These are phyloP conservation scores for Neodontobutis hainanensis DNA, from an alignment of 2,113 vertebrate genomes.

Conservation along the genomic window DNA sequence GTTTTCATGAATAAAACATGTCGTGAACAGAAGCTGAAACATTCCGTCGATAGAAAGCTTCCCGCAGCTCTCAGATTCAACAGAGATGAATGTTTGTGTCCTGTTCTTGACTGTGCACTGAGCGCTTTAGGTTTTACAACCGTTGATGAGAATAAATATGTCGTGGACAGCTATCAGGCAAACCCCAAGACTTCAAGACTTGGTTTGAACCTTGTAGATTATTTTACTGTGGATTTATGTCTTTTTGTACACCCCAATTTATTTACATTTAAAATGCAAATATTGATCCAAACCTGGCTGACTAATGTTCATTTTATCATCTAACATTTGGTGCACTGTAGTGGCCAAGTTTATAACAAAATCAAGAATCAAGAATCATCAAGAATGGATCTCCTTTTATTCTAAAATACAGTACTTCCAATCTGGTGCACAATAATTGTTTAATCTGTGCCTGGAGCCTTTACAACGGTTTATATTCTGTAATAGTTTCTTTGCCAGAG, in stretches of 20 bases:
- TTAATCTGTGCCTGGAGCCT: not conserved
- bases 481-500: not conserved
- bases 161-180: not conserved
- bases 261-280: not conserved
- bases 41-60: constrained; percentile 8
- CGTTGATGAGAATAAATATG: not conserved
- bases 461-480: not conserved
- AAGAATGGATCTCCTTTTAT: not conserved
- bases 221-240: too few relatives aligned
- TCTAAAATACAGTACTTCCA: not conserved
- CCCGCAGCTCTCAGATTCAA: not conserved
- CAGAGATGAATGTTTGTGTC: not conserved
- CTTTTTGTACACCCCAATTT: too few relatives aligned
- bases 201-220: not conserved
- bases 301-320: not conserved
- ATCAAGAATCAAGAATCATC: too few relatives aligned
- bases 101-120: not conserved
- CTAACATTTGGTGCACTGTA: not conserved
- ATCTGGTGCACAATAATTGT: not conserved
- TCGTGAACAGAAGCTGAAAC: constrained; percentile 11
- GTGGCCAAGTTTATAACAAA: not conserved
- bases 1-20: constrained; percentile 48
- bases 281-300: not conserved
- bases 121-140: not conserved
- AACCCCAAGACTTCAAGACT: not conserved